phyloP scores from a whole-genome alignment of 2,113 vertebrate species.

The Leptodactylus fuscus region DNA sequence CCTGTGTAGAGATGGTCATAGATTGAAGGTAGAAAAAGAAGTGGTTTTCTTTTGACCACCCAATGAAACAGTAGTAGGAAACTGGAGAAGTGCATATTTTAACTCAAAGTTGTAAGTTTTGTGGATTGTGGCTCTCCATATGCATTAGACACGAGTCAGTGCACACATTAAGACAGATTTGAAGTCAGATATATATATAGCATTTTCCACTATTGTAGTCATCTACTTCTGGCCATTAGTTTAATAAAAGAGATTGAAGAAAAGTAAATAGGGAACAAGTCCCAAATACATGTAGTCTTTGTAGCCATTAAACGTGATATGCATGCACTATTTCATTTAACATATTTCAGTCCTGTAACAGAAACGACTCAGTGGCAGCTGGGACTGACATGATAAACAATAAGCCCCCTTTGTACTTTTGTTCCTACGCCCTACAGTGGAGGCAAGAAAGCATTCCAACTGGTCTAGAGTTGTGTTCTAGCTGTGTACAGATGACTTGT shows the following conservation, averaged over 20 bases:
- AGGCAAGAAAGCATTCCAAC: conserved; percentile 61
- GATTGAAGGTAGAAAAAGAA: neutral
- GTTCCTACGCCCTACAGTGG: conserved; percentile 52
- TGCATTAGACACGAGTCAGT: conserved; percentile 60
- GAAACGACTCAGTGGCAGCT: conserved; percentile 43
- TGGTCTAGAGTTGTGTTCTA: conserved; percentile 61
- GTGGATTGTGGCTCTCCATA: conserved; percentile 18
- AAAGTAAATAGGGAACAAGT: conserved; percentile 55
- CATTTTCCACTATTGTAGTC: conserved; percentile 28
- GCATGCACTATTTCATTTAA: conserved; percentile 59
- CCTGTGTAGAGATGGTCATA: no score
- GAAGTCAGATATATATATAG: conserved; percentile 32
- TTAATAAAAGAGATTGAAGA: conserved; percentile 45
- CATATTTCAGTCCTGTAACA: conserved; percentile 60
- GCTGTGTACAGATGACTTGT: conserved; percentile 51
- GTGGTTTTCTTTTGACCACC: neutral
- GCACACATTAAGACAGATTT: conserved; percentile 51
- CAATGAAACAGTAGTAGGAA: conserved; percentile 26
- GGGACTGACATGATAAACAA: conserved; percentile 55
- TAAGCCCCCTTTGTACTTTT: conserved; percentile 56
- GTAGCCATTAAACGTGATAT: conserved; percentile 52
- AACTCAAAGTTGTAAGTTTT: conserved; percentile 31
- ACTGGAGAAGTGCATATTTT: conserved; percentile 47
- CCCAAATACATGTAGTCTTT: conserved; percentile 39
- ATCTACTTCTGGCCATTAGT: conserved; percentile 28